Evolutionary conservation across 2,113 vertebrate genomes (phyloP).

Genomic region (Brienomyrus brachyistius): DNA sequence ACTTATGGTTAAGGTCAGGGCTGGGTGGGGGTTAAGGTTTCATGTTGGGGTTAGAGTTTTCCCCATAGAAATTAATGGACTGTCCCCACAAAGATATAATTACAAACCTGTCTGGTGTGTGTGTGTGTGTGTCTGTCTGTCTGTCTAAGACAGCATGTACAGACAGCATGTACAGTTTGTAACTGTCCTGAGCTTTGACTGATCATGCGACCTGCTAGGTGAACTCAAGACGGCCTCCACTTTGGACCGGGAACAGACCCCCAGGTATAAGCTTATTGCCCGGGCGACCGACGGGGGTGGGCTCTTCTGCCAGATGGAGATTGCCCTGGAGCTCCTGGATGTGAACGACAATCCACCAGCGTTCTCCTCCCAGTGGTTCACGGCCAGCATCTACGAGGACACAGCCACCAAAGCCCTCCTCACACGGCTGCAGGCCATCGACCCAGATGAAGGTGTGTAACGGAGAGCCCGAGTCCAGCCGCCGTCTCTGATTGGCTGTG

Average conservation of each 20-base stretch:
- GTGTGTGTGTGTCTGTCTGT: neutral
- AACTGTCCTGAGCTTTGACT: neutral
- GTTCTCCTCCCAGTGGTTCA: slow-evolving; percentile 76
- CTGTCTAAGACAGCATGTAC: neutral
- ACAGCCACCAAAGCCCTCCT: slow-evolving; percentile 82
- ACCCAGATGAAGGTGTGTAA: slow-evolving; percentile 83
- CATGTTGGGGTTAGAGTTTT: too few species aligned
- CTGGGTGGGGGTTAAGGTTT: too few species aligned
- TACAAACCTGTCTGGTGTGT: slow-evolving; percentile 16
- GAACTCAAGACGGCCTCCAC: slow-evolving; percentile 74
- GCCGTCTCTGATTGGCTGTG: neutral
- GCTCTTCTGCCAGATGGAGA: slow-evolving; percentile 72
- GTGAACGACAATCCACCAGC: slow-evolving; percentile 90
- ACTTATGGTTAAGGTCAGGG: too few species aligned
- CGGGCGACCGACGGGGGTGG: slow-evolving; percentile 85
- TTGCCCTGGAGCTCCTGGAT: slow-evolving; percentile 75
- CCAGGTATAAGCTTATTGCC: slow-evolving; percentile 72
- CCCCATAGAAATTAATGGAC: too few species aligned
- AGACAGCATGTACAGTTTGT: neutral
- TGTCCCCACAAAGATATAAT: too few species aligned
- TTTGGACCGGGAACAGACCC: slow-evolving; percentile 78
- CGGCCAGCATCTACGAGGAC: slow-evolving; percentile 83
- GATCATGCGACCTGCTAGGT: slow-evolving; percentile 53
- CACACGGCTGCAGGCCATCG: slow-evolving; percentile 85
- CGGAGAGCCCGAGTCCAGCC: neutral